Conservation (phyloP, 2,113 vertebrate species). For the Dromaius novaehollandiae region DNA sequence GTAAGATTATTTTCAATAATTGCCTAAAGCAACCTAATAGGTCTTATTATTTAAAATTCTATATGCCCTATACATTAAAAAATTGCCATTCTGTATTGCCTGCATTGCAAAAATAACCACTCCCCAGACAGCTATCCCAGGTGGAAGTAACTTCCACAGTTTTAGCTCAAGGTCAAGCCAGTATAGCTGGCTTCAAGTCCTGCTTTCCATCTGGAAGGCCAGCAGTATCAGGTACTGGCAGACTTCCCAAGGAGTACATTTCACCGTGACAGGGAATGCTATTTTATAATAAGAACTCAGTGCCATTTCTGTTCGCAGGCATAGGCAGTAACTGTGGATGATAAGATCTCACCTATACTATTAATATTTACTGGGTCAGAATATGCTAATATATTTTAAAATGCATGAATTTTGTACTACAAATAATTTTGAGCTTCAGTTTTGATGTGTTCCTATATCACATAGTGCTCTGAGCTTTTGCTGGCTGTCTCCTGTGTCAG, state of each 20-base stretch:
- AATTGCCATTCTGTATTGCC: background rate
- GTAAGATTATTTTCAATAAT: background rate
- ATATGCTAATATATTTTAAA: background rate
- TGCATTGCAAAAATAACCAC: background rate
- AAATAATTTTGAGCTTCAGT: background rate
- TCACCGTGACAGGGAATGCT: background rate
- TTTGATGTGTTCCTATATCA: background rate
- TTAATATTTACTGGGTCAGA: background rate
- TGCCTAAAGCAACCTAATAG: background rate
- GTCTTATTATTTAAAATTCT: background rate
- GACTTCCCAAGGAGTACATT: background rate
- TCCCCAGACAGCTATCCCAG: background rate
- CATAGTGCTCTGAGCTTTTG: background rate
- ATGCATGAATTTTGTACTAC: background rate
- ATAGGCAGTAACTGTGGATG: background rate
- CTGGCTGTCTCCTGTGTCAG: background rate
- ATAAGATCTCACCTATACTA: background rate
- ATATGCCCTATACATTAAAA: background rate
- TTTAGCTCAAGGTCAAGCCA: conserved; percentile 49
- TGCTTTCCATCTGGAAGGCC: conserved; percentile 38
- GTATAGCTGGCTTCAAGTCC: background rate
- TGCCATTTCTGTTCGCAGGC: background rate
- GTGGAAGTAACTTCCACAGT: background rate
- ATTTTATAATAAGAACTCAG: background rate
- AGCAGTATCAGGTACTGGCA: background rate